Base-by-base conservation (phyloP, 2,888 invertebrate genomes). In the Meteorus cinctellus region DNA sequence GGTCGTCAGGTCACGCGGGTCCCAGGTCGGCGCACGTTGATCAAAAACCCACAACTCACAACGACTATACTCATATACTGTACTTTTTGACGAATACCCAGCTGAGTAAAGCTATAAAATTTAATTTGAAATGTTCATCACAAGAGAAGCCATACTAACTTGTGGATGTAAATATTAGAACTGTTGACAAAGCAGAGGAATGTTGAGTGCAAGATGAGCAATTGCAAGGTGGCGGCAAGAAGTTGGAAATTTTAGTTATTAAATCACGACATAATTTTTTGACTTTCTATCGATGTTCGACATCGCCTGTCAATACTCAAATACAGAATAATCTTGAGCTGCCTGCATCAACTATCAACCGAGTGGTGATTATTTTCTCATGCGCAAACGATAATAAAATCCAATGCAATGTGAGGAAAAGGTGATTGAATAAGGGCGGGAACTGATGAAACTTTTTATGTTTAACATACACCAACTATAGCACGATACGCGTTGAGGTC, bases 401-500 rank as follows among this genome's bases (percentile, higher is more conserved):
- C 1, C 24, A 10, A 48, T 63, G 16, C 19, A 34, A 24, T 41
- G 8, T 14, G 24, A 45, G 29, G 19, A 31, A 51, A 10, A 34
- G 48, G 29, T 29, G 59, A 45, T 55, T 55, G 36, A 36, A 34
- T 45, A 63, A 63, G 31, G 63, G 63, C 63, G 63, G 63, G 72
- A 63, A 72, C 24, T 29, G 29, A 62, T 45, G 29, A 19, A 29
- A 14, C 45, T 31, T 72, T 41, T 63, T 48, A 45, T 29, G 59
- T 60, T 60, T 24, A 34, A 59, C 36, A 59, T 27, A 27, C 45
- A 62, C 36, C 24, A 14, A 62, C 41, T 69, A 85, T 83, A 86
- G 83, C 86, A 85, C 85, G 85, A 81, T 85, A 85, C 87, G 84
- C 84, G 84, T 83, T 84, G 85, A 87, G 89, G 88, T 88, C 87